Base-by-base conservation (phyloP, 2,113 vertebrate species). In the Vanacampus margaritifer region DNA sequence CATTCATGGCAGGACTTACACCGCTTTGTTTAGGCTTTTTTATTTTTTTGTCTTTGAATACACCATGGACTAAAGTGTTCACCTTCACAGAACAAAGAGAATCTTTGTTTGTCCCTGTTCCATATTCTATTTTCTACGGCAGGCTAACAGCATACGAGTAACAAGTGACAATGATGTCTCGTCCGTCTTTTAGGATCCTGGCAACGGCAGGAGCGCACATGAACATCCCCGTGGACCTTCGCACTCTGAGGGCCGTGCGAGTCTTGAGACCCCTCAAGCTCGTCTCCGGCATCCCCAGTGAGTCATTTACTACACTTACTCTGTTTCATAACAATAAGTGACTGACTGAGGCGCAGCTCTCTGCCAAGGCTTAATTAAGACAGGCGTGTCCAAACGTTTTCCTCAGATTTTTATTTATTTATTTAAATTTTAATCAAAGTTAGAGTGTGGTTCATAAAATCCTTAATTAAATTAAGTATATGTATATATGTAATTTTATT, bases 261-360 rank as follows among this genome's bases (percentile, higher is more conserved):
- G 97, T 99, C 67, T 93, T 98, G 78, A 87, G 97, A 72, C 97
- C 97, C 9, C 92, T 99, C 79, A 99, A 98, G 87, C 96, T 99
- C 0, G 97, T 99, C 82, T 99, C 97, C 0, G 97, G 97, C 75
- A 98, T 99, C 82, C 97, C 97, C 53, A 99, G 97, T 99, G 89
- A 95, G 95, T 92, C 53, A 36, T 10, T 60, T 66, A 23, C 71
- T 67, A 24, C 3, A 10, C 21, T 8, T 28, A 12, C 8, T 14
- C 14, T 64, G 17, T 45, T 32, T 10, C 19, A n/a, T 36, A 6
- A 23, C 35, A 60, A 39, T 5, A 60, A 57, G 26, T 13, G 12
- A 4, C 51, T 51, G 51, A 26, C 11, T 54, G 50, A 53, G 24
- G 24, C 13, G 1, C 12, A 54, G 19, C 6, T 19, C 21, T n/a